Conservation (phyloP, 37 sponge, comb jelly and placozoan species). For the Theonella swinhoei region DNA sequence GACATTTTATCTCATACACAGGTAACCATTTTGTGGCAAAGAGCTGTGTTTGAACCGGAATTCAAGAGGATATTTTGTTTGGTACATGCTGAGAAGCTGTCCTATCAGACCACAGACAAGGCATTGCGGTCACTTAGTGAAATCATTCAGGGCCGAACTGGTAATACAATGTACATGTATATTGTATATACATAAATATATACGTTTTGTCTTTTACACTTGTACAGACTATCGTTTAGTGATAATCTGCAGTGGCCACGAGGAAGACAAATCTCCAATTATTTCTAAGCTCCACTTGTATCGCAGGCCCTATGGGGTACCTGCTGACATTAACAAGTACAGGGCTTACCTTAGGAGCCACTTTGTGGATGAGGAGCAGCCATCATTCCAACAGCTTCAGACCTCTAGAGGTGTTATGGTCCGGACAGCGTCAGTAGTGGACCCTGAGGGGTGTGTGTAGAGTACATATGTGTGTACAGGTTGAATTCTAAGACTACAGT, state of each 20-base stretch:
- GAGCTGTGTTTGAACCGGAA: constrained; percentile 35
- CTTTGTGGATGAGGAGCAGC: constrained; percentile 26
- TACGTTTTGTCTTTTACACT: background rate
- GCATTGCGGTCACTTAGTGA: constrained; percentile 10
- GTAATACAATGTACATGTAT: background rate
- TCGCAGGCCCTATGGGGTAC: background rate
- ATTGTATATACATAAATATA: background rate
- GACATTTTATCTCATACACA: background rate
- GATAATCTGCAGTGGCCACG: constrained; percentile 67
- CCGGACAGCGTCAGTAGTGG: constrained; percentile 5
- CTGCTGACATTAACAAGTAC: background rate
- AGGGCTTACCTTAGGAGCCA: constrained; percentile 18
- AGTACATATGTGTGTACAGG: too few relatives aligned
- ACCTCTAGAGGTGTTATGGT: too few relatives aligned
- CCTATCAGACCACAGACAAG: constrained; percentile 61
- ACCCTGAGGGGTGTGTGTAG: background rate
- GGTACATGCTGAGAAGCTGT: constrained; percentile 70
- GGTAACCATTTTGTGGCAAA: background rate
- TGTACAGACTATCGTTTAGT: constrained; percentile 58
- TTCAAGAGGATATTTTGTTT: constrained; percentile 65
- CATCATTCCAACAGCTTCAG: too few relatives aligned
- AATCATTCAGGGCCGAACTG: background rate
- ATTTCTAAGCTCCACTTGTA: constrained; percentile 48
- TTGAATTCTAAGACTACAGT: too few relatives aligned
- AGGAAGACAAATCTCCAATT: constrained; percentile 62